These are phyloP conservation scores for Thereva unica DNA, from an alignment of 2,888 invertebrate species.

Conservation along the genomic window DNA sequence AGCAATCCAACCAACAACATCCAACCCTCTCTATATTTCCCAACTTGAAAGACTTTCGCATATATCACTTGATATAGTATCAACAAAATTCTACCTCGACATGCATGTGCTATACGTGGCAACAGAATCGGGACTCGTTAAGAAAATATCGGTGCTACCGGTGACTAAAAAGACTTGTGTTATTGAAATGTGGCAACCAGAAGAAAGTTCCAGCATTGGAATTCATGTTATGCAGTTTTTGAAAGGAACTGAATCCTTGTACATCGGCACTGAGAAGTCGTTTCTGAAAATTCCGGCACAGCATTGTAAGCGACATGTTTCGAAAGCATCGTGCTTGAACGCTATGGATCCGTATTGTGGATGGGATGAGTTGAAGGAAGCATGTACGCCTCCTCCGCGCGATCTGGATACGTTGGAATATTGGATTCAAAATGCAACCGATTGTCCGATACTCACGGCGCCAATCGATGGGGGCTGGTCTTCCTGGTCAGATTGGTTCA, in stretches of 20 bases:
- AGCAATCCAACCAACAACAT: constrained; percentile 75
- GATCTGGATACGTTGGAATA: constrained; percentile 64
- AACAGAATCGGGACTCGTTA: constrained; percentile 73
- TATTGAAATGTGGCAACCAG: constrained; percentile 81
- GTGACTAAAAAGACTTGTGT: constrained; percentile 74
- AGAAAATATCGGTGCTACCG: constrained; percentile 80
- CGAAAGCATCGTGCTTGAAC: constrained; percentile 73
- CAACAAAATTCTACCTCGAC: constrained; percentile 69
- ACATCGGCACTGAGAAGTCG: constrained; percentile 71
- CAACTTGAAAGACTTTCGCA: constrained; percentile 74
- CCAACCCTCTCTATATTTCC: constrained; percentile 70
- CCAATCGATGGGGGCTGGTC: constrained; percentile 86
- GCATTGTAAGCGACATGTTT: constrained; percentile 75
- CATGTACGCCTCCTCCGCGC: constrained; percentile 73
- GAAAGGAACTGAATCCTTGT: constrained; percentile 79
- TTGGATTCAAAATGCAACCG: constrained; percentile 74
- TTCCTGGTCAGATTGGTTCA: constrained; percentile 81
- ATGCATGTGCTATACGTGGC: constrained; percentile 82
- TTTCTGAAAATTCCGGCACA: constrained; percentile 76
- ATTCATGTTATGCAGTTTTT: constrained; percentile 76
- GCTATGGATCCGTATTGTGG: constrained; percentile 94
- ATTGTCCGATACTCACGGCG: constrained; percentile 70
- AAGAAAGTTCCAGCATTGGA: constrained; percentile 58
- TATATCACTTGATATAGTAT: constrained; percentile 80
- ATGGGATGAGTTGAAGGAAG: constrained; percentile 79